These are phyloP conservation scores for Lerema accius DNA, from an alignment of 1,140 invertebrate genomes.

Conservation along the genomic window DNA sequence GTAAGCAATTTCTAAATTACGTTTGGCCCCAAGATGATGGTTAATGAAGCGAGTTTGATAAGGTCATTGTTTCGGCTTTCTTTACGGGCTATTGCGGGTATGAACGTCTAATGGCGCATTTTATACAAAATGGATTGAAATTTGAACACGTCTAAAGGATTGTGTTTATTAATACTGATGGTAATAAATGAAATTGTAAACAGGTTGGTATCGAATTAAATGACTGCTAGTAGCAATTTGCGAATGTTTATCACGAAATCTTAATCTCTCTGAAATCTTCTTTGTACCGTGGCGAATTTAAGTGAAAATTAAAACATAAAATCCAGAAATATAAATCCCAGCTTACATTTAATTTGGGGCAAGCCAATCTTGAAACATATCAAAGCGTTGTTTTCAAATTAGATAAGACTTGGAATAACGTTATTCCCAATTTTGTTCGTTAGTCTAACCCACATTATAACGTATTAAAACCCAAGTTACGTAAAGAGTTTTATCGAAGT, in stretches of 20 bases:
- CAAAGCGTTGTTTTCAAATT: background rate
- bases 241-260: too few species aligned
- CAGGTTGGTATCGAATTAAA: too few species aligned
- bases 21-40: constrained; percentile 35
- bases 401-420: background rate
- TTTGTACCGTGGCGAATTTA: too few species aligned
- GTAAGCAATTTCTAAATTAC: constrained; percentile 51
- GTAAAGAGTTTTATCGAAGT: constrained; percentile 5
- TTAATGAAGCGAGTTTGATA: constrained; percentile 26
- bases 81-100: constrained; percentile 21
- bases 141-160: background rate
- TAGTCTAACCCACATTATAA: constrained; percentile 2
- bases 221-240: too few species aligned
- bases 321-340: background rate
- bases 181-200: too few species aligned
- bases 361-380: background rate
- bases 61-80: constrained; percentile 11
- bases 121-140: constrained; percentile 7
- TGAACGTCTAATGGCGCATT: constrained; percentile 7
- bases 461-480: constrained; percentile 1
- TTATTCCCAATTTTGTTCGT: background rate
- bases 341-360: background rate
- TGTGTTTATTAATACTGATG: too few species aligned
- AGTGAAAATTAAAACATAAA: background rate
- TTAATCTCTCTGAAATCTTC: too few species aligned